These are phyloP conservation scores for Callospermophilus lateralis DNA, from an alignment of 2,113 vertebrate genomes.

Conservation along the genomic window DNA sequence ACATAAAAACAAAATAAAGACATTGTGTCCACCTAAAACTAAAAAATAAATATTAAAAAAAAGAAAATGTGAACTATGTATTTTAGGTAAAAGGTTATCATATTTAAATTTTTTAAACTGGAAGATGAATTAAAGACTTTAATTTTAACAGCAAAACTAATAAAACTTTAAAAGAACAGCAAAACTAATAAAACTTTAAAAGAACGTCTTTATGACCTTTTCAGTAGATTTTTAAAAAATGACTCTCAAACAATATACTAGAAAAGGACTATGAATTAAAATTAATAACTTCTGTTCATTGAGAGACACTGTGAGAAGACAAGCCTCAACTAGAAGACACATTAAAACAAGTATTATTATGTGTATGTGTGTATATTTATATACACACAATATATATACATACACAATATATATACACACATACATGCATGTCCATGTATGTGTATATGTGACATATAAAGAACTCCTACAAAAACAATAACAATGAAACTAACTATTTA, in stretches of 20 bases:
- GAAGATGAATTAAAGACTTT: not conserved
- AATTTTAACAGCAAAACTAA: slow-evolving; percentile 24
- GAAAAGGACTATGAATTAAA: slow-evolving; percentile 28
- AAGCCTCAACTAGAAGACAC: not conserved
- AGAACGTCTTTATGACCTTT: not conserved
- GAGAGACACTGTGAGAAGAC: not conserved
- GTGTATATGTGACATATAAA: not conserved
- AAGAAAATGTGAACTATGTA: not conserved
- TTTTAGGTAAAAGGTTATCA: slow-evolving; percentile 20
- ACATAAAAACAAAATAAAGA: too few species aligned
- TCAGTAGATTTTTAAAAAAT: not conserved
- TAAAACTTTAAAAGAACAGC: not conserved
- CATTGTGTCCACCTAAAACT: too few species aligned
- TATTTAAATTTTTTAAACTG: slow-evolving; percentile 37
- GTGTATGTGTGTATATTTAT: not conserved
- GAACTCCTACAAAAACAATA: not conserved
- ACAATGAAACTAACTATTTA: not conserved
- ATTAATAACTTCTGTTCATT: slow-evolving; percentile 18
- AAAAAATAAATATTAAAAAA: too few species aligned
- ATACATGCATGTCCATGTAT: too few species aligned
- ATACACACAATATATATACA: too few species aligned
- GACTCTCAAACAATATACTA: not conserved
- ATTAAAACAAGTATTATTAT: not conserved
- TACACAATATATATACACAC: too few species aligned
- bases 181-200: not conserved